These are phyloP conservation scores for Luperina testacea DNA, from an alignment of 2,888 invertebrate species.

Conservation along the genomic window DNA sequence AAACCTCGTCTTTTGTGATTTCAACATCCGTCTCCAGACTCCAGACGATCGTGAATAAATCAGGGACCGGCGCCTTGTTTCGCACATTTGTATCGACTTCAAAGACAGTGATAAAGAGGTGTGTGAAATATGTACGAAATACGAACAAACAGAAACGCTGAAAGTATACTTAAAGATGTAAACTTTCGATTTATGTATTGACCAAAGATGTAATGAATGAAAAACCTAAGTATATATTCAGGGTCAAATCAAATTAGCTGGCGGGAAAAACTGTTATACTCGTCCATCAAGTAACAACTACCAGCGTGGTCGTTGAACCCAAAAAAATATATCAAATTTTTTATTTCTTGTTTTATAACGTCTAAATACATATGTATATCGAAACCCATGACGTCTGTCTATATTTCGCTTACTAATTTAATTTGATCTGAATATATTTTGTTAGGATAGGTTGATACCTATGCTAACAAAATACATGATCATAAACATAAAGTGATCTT, in stretches of 20 bases:
- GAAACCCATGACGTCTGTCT: neutral
- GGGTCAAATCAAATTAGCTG: neutral
- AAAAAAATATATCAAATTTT: neutral
- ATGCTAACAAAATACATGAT: no score
- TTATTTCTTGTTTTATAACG: neutral
- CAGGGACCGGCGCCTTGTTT: neutral
- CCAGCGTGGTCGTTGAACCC: neutral
- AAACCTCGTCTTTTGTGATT: slow-evolving; percentile 30
- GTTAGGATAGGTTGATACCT: neutral
- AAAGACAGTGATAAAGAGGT: neutral
- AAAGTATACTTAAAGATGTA: neutral
- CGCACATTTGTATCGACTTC: slow-evolving; percentile 14
- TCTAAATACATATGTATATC: no score
- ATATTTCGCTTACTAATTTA: neutral
- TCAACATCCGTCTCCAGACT: slow-evolving; percentile 13
- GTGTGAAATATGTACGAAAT: slow-evolving; percentile 11
- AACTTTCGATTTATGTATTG: neutral
- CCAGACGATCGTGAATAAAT: slow-evolving; percentile 44
- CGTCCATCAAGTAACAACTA: neutral
- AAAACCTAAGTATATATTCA: neutral
- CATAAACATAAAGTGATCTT: no score
- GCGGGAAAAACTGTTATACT: no score
- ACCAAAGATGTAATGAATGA: no score
- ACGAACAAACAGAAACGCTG: slow-evolving; percentile 6
- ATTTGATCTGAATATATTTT: neutral